Evolutionary conservation across 2,797 vertebrate species (phyloP), one percentile per base, ranked within the genome.

Genomic region (Argentina silus): DNA sequence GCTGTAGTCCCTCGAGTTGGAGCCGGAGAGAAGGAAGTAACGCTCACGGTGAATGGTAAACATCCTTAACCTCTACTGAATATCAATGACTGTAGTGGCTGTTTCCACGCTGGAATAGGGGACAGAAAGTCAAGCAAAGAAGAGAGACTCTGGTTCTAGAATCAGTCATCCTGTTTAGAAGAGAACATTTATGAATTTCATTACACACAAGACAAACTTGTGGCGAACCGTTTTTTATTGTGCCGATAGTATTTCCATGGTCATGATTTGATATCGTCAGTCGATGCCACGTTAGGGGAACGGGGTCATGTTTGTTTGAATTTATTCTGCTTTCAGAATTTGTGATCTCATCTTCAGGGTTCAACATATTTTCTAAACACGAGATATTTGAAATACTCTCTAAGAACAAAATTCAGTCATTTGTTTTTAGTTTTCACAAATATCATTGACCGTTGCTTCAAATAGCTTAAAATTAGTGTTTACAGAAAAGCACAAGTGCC

Each of bases 31-130:
- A 94, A 98, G 84, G 98, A 99, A 81, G 96, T 99, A 81, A 94
- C 95, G 0, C 95, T 99, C 71, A 99, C 97, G 0, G 98, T 99
- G 87, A 99, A 99, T 0, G 98, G 98, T 99, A 94, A 90, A 89
- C 56, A 27, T 2, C 27, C 27, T 61, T 36, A 1, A 36, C 27
- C 27, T 36, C 27, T 36, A 36, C 17, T 59, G 10, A 59, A 59
- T 10, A 12, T 53, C 2, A 36, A 36, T 2, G 1, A 36, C 27
- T 36, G 27, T 36, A 4, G 27, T 36, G 27, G 27, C 27, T 36
- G 27, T 36, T 2, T 36, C 27, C 1, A 36, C 4, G 27, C 27
- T 36, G 27, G 27, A 36, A 36, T 36, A 36, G 27, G 4, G 27
- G 27, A 36, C 27, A 4, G 27, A 36, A 36, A 36, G 27, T 36